Conservation (phyloP, 2,797 vertebrate genomes). For the Gymnoscopelus braueri region DNA sequence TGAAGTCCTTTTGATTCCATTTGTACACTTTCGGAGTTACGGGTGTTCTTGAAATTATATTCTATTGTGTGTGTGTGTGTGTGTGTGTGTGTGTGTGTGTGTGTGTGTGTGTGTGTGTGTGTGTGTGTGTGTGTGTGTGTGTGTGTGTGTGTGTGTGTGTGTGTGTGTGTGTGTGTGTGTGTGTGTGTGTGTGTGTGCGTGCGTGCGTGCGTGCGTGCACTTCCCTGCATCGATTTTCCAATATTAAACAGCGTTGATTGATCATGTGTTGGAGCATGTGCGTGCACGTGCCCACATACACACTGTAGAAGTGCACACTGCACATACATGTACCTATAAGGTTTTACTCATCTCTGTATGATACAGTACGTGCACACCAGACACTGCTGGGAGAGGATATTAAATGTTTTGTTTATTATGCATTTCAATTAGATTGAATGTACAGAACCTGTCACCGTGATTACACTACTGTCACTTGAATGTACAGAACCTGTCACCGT, state of each 20-base stretch:
- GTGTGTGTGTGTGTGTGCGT: constrained; percentile 1
- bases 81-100: constrained; percentile 3
- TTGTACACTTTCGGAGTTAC: no score
- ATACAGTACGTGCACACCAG: constrained; percentile 11
- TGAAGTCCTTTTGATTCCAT: no score
- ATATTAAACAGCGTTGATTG: no score
- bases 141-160: constrained; percentile 3
- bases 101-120: constrained; percentile 6
- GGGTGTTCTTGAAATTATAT: neutral
- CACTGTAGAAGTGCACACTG: no score
- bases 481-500: constrained; percentile 35
- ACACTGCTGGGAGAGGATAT: neutral
- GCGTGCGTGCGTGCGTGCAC: neutral
- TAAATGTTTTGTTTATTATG: constrained; percentile 39
- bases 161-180: neutral
- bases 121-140: neutral
- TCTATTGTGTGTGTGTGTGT: neutral
- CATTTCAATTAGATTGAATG: constrained; percentile 53
- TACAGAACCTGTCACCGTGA: constrained; percentile 34
- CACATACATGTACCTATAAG: no score
- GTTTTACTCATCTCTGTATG: neutral
- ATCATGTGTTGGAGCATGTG: neutral
- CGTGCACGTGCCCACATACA: no score
- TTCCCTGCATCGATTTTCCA: neutral
- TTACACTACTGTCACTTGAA: constrained; percentile 51